These are phyloP conservation scores for Neodontobutis hainanensis DNA, from an alignment of 2,113 vertebrate genomes.

Conservation along the genomic window DNA sequence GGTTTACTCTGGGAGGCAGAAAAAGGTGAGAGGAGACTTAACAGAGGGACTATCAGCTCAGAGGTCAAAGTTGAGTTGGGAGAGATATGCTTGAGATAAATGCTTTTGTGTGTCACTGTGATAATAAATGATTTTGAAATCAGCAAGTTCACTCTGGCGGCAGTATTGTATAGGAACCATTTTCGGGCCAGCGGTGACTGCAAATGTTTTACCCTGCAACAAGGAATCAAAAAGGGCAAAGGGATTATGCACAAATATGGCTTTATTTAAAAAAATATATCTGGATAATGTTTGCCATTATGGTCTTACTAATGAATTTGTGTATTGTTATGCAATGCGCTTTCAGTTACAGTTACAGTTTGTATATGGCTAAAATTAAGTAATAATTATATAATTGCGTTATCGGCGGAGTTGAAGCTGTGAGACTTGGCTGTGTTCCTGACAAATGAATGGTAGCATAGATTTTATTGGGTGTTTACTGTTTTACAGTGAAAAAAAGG, in stretches of 20 bases:
- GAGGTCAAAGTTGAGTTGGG: conserved; percentile 29
- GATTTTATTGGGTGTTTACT: conserved; percentile 1
- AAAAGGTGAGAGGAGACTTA: conserved; percentile 2
- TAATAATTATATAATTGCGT: conserved; percentile 11
- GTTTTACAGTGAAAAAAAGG: not conserved
- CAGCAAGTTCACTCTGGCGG: conserved; percentile 30
- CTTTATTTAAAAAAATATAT: not conserved
- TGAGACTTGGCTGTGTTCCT: conserved; percentile 9
- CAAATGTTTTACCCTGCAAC: not conserved
- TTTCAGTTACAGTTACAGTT: not conserved
- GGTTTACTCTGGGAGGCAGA: conserved; percentile 3
- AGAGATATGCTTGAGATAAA: conserved; percentile 5
- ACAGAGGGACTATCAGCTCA: conserved; percentile 22
- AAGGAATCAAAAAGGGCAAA: not conserved
- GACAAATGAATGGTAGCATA: not conserved
- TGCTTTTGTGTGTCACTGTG: not conserved
- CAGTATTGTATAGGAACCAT: conserved; percentile 24
- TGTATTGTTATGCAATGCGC: not conserved
- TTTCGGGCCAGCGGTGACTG: conserved; percentile 15
- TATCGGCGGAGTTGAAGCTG: conserved; percentile 9
- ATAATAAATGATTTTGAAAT: conserved; percentile 19
- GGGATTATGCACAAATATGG: not conserved
- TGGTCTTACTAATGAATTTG: not conserved
- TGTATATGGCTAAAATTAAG: not conserved
- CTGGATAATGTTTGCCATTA: not conserved